Evolutionary conservation across 1,140 invertebrate species (phyloP).

Genomic region (Zaprionus camerounensis): DNA sequence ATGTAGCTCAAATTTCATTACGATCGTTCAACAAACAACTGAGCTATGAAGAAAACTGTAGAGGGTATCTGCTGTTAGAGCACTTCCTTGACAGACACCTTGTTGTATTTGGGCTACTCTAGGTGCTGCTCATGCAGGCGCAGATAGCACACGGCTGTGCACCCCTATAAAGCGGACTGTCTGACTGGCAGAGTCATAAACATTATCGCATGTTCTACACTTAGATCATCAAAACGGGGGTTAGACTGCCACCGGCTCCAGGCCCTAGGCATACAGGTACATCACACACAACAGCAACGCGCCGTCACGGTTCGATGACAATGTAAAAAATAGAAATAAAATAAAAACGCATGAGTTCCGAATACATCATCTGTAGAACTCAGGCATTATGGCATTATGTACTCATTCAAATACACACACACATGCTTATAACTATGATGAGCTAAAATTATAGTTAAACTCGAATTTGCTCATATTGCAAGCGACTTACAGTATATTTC

Average conservation of each 20-base stretch:
- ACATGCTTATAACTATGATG: conserved; percentile 20
- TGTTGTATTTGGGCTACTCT: conserved; percentile 14
- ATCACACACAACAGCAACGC: conserved; percentile 57
- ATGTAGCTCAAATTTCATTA: neutral
- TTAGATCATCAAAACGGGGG: conserved; percentile 78
- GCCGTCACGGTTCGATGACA: conserved; percentile 77
- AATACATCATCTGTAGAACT: conserved; percentile 55
- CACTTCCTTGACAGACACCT: conserved; percentile 7
- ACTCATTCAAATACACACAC: conserved; percentile 12
- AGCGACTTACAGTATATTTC: conserved; percentile 5
- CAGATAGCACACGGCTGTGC: conserved; percentile 46
- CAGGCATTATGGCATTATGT: conserved; percentile 22
- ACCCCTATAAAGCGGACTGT: conserved; percentile 62
- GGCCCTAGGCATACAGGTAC: conserved; percentile 58
- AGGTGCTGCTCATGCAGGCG: conserved; percentile 63
- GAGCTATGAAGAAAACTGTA: neutral
- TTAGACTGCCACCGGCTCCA: conserved; percentile 42
- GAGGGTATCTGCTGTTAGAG: neutral
- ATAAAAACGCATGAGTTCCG: conserved; percentile 45
- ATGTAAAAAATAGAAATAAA: conserved; percentile 54
- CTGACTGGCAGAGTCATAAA: conserved; percentile 54
- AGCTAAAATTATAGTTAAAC: conserved; percentile 47
- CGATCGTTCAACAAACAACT: neutral
- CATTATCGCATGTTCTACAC: conserved; percentile 80
- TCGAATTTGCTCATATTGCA: conserved; percentile 2